These are phyloP conservation scores for Drosophila gaucha DNA, from an alignment of 2,888 invertebrate genomes.

Conservation along the genomic window DNA sequence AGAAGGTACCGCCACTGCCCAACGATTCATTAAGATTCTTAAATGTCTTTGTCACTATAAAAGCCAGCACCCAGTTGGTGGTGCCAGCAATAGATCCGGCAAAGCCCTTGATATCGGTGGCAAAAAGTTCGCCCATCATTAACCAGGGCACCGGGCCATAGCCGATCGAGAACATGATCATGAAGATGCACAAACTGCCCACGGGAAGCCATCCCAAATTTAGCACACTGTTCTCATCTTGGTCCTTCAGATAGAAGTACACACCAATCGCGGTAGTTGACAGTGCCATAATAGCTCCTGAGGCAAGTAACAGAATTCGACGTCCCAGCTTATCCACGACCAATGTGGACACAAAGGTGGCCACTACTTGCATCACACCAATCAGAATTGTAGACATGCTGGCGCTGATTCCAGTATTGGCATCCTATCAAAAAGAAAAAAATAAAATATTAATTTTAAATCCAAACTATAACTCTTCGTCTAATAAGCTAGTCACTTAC, in stretches of 20 bases:
- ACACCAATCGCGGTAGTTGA: constrained; percentile 89
- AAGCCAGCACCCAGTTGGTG: constrained; percentile 93
- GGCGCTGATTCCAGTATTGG: constrained; percentile 85
- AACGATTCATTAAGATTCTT: constrained; percentile 86
- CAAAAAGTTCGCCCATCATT: constrained; percentile 92
- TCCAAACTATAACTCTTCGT: constrained; percentile 59
- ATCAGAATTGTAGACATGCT: constrained; percentile 90
- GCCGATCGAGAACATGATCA: constrained; percentile 92
- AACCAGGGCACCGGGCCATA: constrained; percentile 94
- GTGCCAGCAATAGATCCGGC: constrained; percentile 92
- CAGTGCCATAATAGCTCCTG: constrained; percentile 89
- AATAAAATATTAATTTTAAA: too few relatives aligned
- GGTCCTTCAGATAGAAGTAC: constrained; percentile 87
- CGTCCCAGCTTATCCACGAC: constrained; percentile 93
- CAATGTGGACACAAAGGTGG: constrained; percentile 89
- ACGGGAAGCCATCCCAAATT: constrained; percentile 91
- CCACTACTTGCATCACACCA: constrained; percentile 91
- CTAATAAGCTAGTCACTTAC: constrained; percentile 86
- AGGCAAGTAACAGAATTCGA: constrained; percentile 90
- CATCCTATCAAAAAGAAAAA: constrained; percentile 62
- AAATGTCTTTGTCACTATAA: constrained; percentile 91
- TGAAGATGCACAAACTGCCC: constrained; percentile 90
- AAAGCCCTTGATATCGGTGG: constrained; percentile 91
- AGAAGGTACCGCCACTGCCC: constrained; percentile 89
- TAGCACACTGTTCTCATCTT: constrained; percentile 83